phyloP scores from a whole-genome alignment of 2,797 vertebrate species.

The Sebastes flavidus region DNA sequence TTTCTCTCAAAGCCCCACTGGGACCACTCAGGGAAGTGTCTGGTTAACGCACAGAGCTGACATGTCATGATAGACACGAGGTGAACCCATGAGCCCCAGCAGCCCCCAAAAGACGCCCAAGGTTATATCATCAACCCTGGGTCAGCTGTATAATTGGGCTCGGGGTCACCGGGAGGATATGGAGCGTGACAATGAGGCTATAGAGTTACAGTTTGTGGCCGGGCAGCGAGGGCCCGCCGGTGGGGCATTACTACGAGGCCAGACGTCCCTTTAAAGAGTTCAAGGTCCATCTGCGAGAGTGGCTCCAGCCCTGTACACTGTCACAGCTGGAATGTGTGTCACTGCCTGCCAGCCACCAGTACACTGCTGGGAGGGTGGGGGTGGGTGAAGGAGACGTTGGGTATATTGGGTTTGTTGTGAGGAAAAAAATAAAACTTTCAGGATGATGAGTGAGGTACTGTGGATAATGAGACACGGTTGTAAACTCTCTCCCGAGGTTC shows the following conservation, averaged over 20 bases:
- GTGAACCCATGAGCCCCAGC: slow-evolving; percentile 67
- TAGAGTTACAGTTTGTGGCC: slow-evolving; percentile 80
- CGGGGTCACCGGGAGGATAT: slow-evolving; percentile 80
- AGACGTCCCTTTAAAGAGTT: slow-evolving; percentile 75
- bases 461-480: slow-evolving; percentile 34
- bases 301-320: slow-evolving; percentile 67
- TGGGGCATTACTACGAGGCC: slow-evolving; percentile 59
- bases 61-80: slow-evolving; percentile 80
- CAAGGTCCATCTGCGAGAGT: slow-evolving; percentile 71
- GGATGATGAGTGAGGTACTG: slow-evolving; percentile 18
- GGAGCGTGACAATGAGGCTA: slow-evolving; percentile 82
- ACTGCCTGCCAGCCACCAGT: slow-evolving; percentile 46
- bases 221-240: slow-evolving; percentile 29
- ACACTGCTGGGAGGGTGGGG: slow-evolving; percentile 28
- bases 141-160: slow-evolving; percentile 84
- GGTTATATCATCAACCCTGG: slow-evolving; percentile 85
- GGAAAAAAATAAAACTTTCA: slow-evolving; percentile 20
- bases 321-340: slow-evolving; percentile 63
- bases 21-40: slow-evolving; percentile 83
- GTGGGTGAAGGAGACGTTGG: slow-evolving; percentile 16
- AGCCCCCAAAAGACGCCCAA: slow-evolving; percentile 76
- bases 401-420: slow-evolving; percentile 21
- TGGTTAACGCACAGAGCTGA: slow-evolving; percentile 80
- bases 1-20: slow-evolving; percentile 59
- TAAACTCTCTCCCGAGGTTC: slow-evolving; percentile 18